Evolutionary conservation across 1,140 invertebrate species (phyloP).

Genomic region (Ceratina japonica): DNA sequence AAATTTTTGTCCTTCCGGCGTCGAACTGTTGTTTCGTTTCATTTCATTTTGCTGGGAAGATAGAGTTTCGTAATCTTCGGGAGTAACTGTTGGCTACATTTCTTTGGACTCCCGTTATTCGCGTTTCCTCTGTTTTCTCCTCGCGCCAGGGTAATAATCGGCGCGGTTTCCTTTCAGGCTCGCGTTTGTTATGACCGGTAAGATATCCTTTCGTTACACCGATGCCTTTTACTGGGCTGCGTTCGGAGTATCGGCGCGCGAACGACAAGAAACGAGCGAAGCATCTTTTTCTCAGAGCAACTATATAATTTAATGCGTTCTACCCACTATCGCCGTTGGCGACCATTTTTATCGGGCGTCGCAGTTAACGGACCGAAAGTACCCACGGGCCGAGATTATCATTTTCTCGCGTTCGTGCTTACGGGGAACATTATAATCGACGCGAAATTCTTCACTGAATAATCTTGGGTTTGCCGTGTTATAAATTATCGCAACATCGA

Average conservation of each 20-base stretch:
- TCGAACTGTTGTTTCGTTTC: too few species aligned
- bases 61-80: not conserved
- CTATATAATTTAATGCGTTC: conserved; percentile 40
- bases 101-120: not conserved
- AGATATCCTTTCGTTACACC: conserved; percentile 38
- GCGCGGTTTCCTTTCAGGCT: conserved; percentile 21
- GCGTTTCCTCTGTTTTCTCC: conserved; percentile 1
- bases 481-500: not conserved
- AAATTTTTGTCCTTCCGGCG: not conserved
- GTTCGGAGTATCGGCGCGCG: not conserved
- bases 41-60: not conserved
- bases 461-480: not conserved
- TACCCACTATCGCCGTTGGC: conserved; percentile 4
- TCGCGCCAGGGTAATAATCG: conserved; percentile 20
- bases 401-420: conserved; percentile 1
- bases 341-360: not conserved
- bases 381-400: not conserved
- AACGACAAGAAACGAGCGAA: conserved; percentile 9
- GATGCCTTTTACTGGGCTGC: not conserved
- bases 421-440: conserved; percentile 22
- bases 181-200: conserved; percentile 14
- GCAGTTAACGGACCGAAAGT: conserved; percentile 19
- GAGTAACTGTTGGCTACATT: not conserved
- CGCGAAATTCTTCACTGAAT: not conserved
- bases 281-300: not conserved